Evolutionary conservation across 2,113 vertebrate species (phyloP), one percentile per base, ranked within the genome.

Genomic region (Gymnobelideus leadbeateri): DNA sequence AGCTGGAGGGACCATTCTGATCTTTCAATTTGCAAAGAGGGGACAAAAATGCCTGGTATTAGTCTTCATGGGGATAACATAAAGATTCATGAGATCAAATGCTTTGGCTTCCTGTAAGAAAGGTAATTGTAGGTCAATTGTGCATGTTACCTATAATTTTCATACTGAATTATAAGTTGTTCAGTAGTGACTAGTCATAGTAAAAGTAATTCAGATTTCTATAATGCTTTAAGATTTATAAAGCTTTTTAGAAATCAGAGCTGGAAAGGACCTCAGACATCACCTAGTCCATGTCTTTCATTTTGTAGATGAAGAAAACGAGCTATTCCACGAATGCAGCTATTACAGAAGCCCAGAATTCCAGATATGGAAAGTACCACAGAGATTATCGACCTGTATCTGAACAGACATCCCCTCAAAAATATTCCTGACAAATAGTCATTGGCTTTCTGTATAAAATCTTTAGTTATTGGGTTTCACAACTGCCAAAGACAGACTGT

Each of bases 61-160:
- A 49, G 43, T 90, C 49, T 90, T 50, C 89, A 4, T 50, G 47
- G 25, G 89, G 25, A 26, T 50, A 50, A 47, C 68, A 77, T 51
- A 52, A 90, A 54, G 9, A 94, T 47, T 53, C 84, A 47, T 50
- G 91, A 16, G 16, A 28, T 28, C 19, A 19, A 84, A 28, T 7
- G 31, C 90, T 92, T 93, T 92, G 43, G 26, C 25, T 95, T 46
- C 89, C n/a, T 91, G 11, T n/a, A 90, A 93, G 92, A 94, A 95
- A 94, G 25, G 8, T 57, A n/a, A 57, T 90, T 90, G 49, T 50
- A 90, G 46, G 49, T 90, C 61, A 53, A 31, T 11, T 25, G 12
- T 51, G 16, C n/a, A 90, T 90, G 89, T 57, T 50, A 93, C 21
- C 43, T 94, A 11, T 91, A 19, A 91, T 93, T 91, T 93, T n/a